A percentile compares a stretch with the other conserved stretches of the same genome.
Conservation (phyloP, 2,888 invertebrate species). For the Vesta saturnalis region DNA sequence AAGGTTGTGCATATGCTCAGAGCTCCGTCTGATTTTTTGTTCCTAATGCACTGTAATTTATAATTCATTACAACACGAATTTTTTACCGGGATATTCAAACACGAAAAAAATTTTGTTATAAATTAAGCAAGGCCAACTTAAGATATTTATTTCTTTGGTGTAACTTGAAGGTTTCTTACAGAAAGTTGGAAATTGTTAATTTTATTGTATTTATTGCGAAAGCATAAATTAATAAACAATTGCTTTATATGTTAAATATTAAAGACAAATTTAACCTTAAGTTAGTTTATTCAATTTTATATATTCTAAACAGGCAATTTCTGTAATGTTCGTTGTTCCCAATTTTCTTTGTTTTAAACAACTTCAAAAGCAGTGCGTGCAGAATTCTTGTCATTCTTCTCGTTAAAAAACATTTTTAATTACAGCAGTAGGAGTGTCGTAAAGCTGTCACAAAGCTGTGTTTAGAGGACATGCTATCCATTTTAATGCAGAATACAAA, state of each 20-base stretch:
- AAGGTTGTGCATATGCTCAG: too few relatives aligned
- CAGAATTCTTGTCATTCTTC: constrained; percentile 40
- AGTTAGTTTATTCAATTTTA: constrained; percentile 30
- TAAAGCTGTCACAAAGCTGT: constrained; percentile 40
- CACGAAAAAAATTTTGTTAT: too few relatives aligned
- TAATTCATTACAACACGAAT: too few relatives aligned
- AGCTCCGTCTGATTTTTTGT: too few relatives aligned
- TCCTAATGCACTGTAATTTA: too few relatives aligned
- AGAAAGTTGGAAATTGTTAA: too few relatives aligned
- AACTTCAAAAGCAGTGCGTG: constrained; percentile 41
- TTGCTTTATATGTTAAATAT: background rate
- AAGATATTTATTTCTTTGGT: too few relatives aligned
- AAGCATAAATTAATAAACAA: too few relatives aligned
- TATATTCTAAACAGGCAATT: constrained; percentile 36
- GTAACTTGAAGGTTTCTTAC: too few relatives aligned
- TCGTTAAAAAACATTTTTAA: constrained; percentile 40
- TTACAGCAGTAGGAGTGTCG: constrained; percentile 40
- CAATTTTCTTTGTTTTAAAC: constrained; percentile 39
- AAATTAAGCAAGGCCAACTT: too few relatives aligned
- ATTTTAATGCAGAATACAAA: constrained; percentile 39
- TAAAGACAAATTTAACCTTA: background rate
- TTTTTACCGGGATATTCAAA: too few relatives aligned
- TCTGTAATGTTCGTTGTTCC: constrained; percentile 33
- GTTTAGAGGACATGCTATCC: constrained; percentile 40
- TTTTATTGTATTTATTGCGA: too few relatives aligned